Conservation (phyloP, 2,113 vertebrate species). For the Verasper variegatus region DNA sequence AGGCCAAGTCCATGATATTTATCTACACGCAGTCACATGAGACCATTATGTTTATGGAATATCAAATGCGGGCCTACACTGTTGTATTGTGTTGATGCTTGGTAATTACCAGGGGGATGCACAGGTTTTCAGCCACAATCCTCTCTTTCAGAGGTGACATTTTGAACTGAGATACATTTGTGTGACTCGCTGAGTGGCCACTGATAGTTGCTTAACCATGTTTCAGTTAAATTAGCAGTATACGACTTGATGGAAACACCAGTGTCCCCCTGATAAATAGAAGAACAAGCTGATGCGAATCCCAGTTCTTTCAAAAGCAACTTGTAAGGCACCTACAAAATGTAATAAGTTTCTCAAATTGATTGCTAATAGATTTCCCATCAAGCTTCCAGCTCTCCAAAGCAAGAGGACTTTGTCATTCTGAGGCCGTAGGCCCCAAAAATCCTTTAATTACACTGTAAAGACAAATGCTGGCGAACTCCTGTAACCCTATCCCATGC, state of each 20-base stretch:
- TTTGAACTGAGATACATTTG: constrained; percentile 67
- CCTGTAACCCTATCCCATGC: constrained; percentile 73
- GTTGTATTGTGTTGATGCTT: constrained; percentile 60
- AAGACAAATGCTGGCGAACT: constrained; percentile 79
- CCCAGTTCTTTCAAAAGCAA: constrained; percentile 16
- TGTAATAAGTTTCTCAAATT: constrained; percentile 61
- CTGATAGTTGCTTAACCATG: constrained; percentile 22
- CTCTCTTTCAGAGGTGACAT: constrained; percentile 67
- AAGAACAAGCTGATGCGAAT: constrained; percentile 2
- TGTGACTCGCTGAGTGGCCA: constrained; percentile 35
- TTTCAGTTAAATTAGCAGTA: constrained; percentile 37
- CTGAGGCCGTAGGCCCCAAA: constrained; percentile 67
- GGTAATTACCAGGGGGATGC: constrained; percentile 68
- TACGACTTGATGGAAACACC: constrained; percentile 29
- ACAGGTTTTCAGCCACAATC: constrained; percentile 67
- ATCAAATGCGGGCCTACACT: constrained; percentile 67
- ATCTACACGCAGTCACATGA: constrained; percentile 79
- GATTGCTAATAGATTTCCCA: constrained; percentile 70
- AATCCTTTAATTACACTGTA: constrained; percentile 83
- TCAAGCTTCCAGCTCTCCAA: constrained; percentile 47
- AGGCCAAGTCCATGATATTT: constrained; percentile 75
- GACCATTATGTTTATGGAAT: constrained; percentile 81
- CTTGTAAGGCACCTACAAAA: constrained; percentile 21
- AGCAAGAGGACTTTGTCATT: constrained; percentile 69
- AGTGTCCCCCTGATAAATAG: constrained; percentile 18